Evolutionary conservation across 2,797 vertebrate genomes (phyloP).

Genomic region (Heteromormyrus szaboi): DNA sequence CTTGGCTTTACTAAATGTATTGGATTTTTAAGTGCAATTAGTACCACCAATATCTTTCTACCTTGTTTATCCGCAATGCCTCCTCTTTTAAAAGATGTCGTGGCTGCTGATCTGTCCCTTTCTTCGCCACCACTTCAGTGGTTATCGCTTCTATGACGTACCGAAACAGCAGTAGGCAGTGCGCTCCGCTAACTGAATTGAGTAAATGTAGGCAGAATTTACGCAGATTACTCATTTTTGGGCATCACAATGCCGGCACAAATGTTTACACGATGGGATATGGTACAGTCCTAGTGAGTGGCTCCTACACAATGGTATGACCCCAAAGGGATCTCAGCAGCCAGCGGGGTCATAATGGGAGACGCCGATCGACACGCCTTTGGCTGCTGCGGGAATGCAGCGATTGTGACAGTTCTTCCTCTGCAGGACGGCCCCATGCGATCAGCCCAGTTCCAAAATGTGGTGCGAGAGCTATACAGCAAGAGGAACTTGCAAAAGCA

Average conservation of each 20-base stretch:
- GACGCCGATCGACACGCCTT: too few relatives aligned
- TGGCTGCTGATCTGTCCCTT: not conserved
- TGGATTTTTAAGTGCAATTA: not conserved
- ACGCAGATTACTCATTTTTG: not conserved
- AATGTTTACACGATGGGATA: not conserved
- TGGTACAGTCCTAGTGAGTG: not conserved
- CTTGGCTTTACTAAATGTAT: not conserved
- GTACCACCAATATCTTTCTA: not conserved
- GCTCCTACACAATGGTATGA: not conserved
- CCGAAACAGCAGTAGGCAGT: not conserved
- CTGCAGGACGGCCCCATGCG: slow-evolving; percentile 37
- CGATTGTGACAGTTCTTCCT: not conserved
- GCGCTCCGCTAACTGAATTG: not conserved
- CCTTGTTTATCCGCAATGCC: not conserved
- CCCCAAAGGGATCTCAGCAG: not conserved
- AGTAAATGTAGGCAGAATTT: not conserved
- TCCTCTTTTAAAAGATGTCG: not conserved
- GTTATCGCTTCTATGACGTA: not conserved
- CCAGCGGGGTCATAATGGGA: not conserved
- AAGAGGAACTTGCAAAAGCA: slow-evolving; percentile 38
- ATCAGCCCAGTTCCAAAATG: slow-evolving; percentile 47
- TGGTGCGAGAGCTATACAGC: slow-evolving; percentile 60
- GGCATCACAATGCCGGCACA: not conserved
- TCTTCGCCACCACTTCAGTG: not conserved
- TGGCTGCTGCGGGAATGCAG: not conserved